phyloP scores from a whole-genome alignment of 2,113 vertebrate species.

The Etheostoma spectabile region DNA sequence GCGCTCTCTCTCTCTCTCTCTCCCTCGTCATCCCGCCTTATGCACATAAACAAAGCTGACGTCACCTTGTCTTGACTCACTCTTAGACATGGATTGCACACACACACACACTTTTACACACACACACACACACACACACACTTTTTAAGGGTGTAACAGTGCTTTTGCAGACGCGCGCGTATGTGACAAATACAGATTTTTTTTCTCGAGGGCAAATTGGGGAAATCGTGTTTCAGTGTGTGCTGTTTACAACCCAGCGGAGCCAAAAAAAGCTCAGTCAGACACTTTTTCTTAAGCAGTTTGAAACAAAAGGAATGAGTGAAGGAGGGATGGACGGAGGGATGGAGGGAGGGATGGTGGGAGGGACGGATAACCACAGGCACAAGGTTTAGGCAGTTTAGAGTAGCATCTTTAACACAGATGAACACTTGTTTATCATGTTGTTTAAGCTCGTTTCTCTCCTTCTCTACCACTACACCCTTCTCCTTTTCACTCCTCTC shows the following conservation, averaged over 20 bases:
- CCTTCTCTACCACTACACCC: background rate
- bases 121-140: constrained; percentile 22
- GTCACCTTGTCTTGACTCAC: constrained; percentile 66
- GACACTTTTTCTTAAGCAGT: constrained; percentile 31
- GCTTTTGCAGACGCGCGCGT: constrained; percentile 28
- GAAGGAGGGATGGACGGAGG: constrained; percentile 11
- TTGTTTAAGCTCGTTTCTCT: background rate
- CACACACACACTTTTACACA: too few relatives aligned
- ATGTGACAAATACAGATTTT: background rate
- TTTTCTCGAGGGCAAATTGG: constrained; percentile 18
- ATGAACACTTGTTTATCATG: constrained; percentile 37
- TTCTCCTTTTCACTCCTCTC: background rate
- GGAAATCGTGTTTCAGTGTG: constrained; percentile 25
- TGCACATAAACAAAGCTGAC: constrained; percentile 83
- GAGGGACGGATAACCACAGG: constrained; percentile 29
- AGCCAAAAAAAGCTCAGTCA: constrained; percentile 14
- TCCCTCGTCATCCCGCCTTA: constrained; percentile 50
- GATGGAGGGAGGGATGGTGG: background rate
- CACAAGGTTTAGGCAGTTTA: constrained; percentile 39
- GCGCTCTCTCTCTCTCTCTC: constrained; percentile 31
- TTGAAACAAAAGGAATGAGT: constrained; percentile 50
- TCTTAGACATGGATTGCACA: constrained; percentile 39
- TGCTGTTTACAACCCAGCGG: constrained; percentile 49
- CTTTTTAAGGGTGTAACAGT: constrained; percentile 19
- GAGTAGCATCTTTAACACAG: constrained; percentile 13